Conservation (phyloP, 2,797 vertebrate genomes). For the Acrossocheilus fasciatus region DNA sequence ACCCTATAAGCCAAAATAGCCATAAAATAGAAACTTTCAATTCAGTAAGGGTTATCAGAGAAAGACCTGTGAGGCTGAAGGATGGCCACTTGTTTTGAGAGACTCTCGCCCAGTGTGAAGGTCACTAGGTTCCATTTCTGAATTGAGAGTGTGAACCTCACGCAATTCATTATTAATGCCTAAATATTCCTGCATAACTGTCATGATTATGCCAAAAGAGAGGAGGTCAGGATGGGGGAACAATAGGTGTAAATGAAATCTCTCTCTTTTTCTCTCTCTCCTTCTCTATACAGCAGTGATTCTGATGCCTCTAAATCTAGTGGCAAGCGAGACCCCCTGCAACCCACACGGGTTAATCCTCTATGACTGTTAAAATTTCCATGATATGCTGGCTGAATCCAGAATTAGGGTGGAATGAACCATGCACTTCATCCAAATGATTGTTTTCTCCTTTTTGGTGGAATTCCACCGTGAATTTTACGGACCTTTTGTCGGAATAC, state of each 20-base stretch:
- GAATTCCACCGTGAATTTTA: slow-evolving; percentile 70
- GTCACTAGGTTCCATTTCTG: slow-evolving; percentile 69
- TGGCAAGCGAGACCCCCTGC: slow-evolving; percentile 74
- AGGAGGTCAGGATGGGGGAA: slow-evolving; percentile 89
- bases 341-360: slow-evolving; percentile 91
- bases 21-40: not conserved
- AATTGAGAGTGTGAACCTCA: slow-evolving; percentile 76
- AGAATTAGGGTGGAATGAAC: slow-evolving; percentile 80
- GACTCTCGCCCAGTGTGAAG: slow-evolving; percentile 61
- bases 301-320: slow-evolving; percentile 91
- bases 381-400: slow-evolving; percentile 84
- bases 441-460: slow-evolving; percentile 56
- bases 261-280: slow-evolving; percentile 72
- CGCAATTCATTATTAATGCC: slow-evolving; percentile 95
- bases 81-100: slow-evolving; percentile 55
- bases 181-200: slow-evolving; percentile 93
- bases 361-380: slow-evolving; percentile 97
- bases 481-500: slow-evolving; percentile 65
- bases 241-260: slow-evolving; percentile 47
- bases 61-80: slow-evolving; percentile 28
- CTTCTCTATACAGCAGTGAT: slow-evolving; percentile 89
- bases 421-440: slow-evolving; percentile 76
- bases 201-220: slow-evolving; percentile 89
- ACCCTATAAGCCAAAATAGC: not conserved
- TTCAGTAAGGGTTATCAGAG: slow-evolving; percentile 17